Percentiles rank a stretch among this genome's conserved stretches.
Evolutionary conservation across 2,797 vertebrate species (phyloP).

Genomic region (Xiphorhynchus erythropygius): DNA sequence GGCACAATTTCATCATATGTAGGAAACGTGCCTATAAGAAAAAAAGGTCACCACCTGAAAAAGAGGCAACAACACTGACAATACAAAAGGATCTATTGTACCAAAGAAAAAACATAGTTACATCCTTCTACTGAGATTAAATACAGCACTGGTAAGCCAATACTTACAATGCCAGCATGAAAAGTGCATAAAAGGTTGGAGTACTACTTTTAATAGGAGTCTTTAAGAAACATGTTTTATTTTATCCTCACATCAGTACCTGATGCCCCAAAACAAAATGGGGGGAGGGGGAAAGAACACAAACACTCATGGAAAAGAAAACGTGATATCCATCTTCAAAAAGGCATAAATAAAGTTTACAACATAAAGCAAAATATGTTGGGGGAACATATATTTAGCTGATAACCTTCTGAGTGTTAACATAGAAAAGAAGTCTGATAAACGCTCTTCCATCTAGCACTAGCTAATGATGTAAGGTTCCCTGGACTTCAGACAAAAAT

Average conservation of each 20-base stretch:
- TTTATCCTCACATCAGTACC: not conserved
- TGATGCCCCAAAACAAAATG: not conserved
- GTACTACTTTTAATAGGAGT: not conserved
- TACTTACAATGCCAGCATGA: not conserved
- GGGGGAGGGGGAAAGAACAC: fast-evolving
- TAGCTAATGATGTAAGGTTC: not conserved
- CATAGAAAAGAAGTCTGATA: not conserved
- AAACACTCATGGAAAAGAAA: not conserved
- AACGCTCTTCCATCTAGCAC: not conserved
- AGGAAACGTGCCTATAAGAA: not conserved
- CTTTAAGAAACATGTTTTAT: not conserved
- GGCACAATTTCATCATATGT: not conserved
- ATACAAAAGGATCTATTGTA: not conserved
- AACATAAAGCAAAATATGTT: not conserved
- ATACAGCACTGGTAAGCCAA: not conserved
- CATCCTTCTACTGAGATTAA: not conserved
- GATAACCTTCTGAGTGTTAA: not conserved
- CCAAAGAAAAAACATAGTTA: not conserved
- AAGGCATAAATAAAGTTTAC: not conserved
- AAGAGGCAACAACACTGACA: not conserved
- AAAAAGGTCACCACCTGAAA: not conserved
- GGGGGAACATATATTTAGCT: not conserved
- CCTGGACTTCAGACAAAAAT: not conserved
- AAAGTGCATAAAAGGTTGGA: not conserved
- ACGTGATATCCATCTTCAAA: not conserved